Percentiles rank a stretch among this genome's conserved stretches.
phyloP scores from a whole-genome alignment of 92 coral and sea anemone genomes.

The Parazoanthus swiftii region DNA sequence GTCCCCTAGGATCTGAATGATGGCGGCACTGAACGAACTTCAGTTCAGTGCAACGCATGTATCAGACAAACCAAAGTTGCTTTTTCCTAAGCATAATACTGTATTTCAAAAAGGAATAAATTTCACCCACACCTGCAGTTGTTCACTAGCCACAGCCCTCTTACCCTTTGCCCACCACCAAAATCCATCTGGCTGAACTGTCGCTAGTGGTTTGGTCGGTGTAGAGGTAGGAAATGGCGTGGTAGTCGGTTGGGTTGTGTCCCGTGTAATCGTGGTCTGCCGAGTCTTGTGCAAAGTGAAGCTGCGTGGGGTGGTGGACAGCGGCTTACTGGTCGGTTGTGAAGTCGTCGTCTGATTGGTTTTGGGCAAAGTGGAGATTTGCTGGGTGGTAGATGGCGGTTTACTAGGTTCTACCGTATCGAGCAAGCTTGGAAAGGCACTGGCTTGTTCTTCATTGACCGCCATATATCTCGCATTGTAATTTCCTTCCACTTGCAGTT shows the following conservation, averaged over 20 bases:
- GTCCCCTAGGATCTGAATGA: no score
- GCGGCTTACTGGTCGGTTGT: no score
- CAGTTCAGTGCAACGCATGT: no score
- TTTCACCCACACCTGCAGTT: neutral
- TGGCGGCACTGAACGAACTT: no score
- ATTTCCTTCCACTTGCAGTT: constrained; percentile 2
- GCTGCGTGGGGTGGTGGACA: neutral
- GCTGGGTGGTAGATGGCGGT: neutral
- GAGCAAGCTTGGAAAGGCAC: neutral
- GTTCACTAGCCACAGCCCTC: neutral
- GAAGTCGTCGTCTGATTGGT: no score
- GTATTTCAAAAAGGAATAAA: no score
- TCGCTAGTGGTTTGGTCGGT: neutral
- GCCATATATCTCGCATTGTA: constrained; percentile 18
- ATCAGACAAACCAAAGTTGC: no score
- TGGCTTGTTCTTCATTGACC: neutral
- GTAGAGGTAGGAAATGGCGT: neutral
- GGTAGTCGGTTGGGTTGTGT: neutral
- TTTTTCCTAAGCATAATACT: no score
- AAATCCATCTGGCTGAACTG: neutral
- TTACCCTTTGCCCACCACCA: constrained; percentile 23
- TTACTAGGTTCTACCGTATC: neutral
- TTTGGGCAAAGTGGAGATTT: neutral
- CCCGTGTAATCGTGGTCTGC: neutral
- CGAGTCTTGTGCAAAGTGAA: neutral